Base-by-base conservation (phyloP, 1,140 invertebrate species). In the Saxidomus purpurata region DNA sequence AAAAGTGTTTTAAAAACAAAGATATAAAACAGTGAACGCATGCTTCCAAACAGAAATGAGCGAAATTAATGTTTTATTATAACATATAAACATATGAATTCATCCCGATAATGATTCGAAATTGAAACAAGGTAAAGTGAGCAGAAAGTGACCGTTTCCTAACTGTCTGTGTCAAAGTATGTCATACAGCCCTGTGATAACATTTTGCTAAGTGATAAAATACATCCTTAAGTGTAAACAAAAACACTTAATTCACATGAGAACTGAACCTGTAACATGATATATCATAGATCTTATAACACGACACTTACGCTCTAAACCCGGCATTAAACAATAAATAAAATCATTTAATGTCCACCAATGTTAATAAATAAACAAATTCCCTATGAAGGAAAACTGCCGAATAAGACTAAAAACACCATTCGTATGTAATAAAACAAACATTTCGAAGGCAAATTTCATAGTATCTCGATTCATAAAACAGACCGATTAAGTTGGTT, bases 391-490 rank as follows among this genome's bases (percentile, higher is more conserved):
- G 49, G 43, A 55, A 74, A 49, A 85, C 38, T 74, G 47, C 67
- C 67, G 34, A 38, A 85, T 76, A 52, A 28, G 69, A 85, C 83
- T 85, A 74, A 85, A 88, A 81, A 17, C 28, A 71, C 77, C 76
- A 88, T 88, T 88, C 76, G 71, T 88, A 80, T 80, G 86, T 63
- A 81, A 80, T 88, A 88, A 88, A 88, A 88, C 47, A 63, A 81
- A 81, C 76, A 88, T 88, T 81, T 80, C 74, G 77, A 81, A 52
- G 86, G 86, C 71, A 80, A 88, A 80, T 69, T 88, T 88, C 86
- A 69, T 55, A 36, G 76, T 88, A 47, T 28, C 63, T n/a, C 22
- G 74, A 77, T 88, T 88, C 86, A 88, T 88, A 88, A 88, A 88
- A 88, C 86, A 80, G 36, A 67, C 47, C 86, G 86, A 88, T 88